Evolutionary conservation across 2,888 invertebrate species (phyloP), one percentile per base, ranked within the genome.

Genomic region (Phoenoteleia sp.): DNA sequence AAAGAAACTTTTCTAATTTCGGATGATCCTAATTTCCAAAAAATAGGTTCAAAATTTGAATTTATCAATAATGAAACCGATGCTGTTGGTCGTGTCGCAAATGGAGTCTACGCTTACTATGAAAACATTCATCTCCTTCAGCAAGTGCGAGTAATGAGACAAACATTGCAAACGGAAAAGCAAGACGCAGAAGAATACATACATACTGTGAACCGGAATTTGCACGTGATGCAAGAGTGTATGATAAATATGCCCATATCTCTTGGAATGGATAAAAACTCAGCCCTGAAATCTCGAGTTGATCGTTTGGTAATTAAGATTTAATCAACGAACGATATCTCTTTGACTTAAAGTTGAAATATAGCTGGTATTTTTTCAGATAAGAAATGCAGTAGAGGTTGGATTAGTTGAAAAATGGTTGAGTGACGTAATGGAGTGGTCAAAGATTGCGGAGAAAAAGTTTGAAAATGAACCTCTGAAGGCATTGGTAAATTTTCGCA

Each of bases 211-310:
- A 94, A 95, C 67, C 94, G 95, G 79, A 95, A 95, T 91, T 93
- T 98, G 71, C 98, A 98, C 89, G 96, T 98, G 9, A 98, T 98
- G 98, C 94, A 95, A 1, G 96, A 97, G 84, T 98, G 98, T 92
- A 95, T 96, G 0, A 96, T 98, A 4, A 96, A 96, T 87, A 97
- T 97, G 95, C 98, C 98, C 0, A 95, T 98, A 66, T 97, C 97
- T 0, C 94, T 98, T 82, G 98, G 97, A 0, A 95, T 98, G 88
- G 97, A 97, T 89, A 97, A 96, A 90, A 97, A 98, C 92, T 97
- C 97, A 0, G 97, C 97, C 0, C 92, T 97, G 4, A 97, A 97
- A 90, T 95, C 95, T 0, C 94, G 95, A 82, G 95, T 96, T 19
- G 97, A 97, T 91, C 94, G 95, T 87, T 95, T 96, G 88, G 95